phyloP scores from a whole-genome alignment of 1,140 invertebrate species.

The Halyomorpha halys region DNA sequence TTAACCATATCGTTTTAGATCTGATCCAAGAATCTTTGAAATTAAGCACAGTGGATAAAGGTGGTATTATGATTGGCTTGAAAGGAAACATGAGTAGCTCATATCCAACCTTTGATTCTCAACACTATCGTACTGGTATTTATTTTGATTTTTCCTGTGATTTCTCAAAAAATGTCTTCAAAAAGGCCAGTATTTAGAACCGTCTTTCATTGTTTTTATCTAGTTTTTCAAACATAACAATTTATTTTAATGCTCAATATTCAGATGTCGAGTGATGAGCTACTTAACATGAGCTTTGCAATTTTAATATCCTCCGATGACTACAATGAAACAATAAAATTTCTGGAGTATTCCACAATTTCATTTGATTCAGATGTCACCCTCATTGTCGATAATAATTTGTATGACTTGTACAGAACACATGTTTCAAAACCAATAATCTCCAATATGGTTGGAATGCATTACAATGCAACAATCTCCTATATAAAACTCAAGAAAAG shows the following conservation, averaged over 20 bases:
- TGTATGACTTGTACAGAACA: background rate
- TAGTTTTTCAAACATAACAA: too few species aligned
- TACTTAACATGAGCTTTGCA: conserved; percentile 4
- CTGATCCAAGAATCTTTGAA: too few species aligned
- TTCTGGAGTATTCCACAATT: background rate
- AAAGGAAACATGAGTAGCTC: background rate
- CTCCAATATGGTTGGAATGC: background rate
- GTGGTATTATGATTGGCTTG: background rate
- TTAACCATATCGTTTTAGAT: too few species aligned
- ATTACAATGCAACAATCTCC: too few species aligned
- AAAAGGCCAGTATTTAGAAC: background rate
- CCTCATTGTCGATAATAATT: background rate
- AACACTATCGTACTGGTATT: background rate
- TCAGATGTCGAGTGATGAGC: background rate
- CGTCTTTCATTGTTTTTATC: background rate
- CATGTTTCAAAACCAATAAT: background rate
- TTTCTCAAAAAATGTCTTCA: background rate
- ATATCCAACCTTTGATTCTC: background rate
- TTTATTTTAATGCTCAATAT: background rate
- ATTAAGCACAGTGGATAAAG: too few species aligned
- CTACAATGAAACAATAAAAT: background rate
- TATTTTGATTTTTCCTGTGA: background rate
- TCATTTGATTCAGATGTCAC: conserved; percentile 1
- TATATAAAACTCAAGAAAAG: background rate
- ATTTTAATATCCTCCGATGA: conserved; percentile 3